These are phyloP conservation scores for Pseudolaguvia tuberculata DNA, from an alignment of 2,113 vertebrate species.

Conservation along the genomic window DNA sequence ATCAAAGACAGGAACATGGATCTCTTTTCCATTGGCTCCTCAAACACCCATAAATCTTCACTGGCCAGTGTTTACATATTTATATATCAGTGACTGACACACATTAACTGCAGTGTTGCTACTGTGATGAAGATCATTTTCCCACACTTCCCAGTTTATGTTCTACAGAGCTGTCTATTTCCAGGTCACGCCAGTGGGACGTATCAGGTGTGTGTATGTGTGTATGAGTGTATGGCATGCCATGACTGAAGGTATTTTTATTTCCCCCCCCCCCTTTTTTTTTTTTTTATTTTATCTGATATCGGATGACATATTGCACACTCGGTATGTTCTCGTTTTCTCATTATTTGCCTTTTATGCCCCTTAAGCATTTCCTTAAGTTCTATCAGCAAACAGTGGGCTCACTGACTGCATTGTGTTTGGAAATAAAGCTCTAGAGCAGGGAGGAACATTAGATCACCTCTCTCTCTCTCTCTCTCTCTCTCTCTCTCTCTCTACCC, in stretches of 20 bases:
- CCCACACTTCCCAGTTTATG: slow-evolving; percentile 38
- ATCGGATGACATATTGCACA: slow-evolving; percentile 42
- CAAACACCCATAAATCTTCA: slow-evolving; percentile 72
- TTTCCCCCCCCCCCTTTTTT: slow-evolving; percentile 37
- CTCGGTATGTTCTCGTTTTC: slow-evolving; percentile 39
- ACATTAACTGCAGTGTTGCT: background rate
- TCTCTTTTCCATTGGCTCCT: slow-evolving; percentile 87
- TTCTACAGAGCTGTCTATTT: slow-evolving; percentile 44
- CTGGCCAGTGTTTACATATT: slow-evolving; percentile 16
- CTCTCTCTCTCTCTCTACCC: too few species aligned
- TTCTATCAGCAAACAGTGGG: slow-evolving; percentile 31
- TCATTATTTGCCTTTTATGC: slow-evolving; percentile 36
- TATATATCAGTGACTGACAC: slow-evolving; percentile 11
- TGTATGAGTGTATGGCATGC: slow-evolving; percentile 48
- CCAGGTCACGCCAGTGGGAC: slow-evolving; percentile 38
- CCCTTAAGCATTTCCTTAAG: slow-evolving; percentile 37
- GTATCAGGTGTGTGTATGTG: slow-evolving; percentile 23
- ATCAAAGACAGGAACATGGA: slow-evolving; percentile 52
- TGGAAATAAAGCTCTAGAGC: slow-evolving; percentile 65
- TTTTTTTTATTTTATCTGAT: background rate
- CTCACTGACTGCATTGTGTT: slow-evolving; percentile 46
- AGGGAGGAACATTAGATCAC: slow-evolving; percentile 57
- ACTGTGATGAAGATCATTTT: slow-evolving; percentile 18
- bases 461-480: too few species aligned
- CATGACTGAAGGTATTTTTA: slow-evolving; percentile 37